Percentiles rank a stretch among this genome's conserved stretches.
These are phyloP conservation scores for Lepidocolaptes lacrymiger DNA, from an alignment of 2,797 vertebrate species.

Conservation along the genomic window DNA sequence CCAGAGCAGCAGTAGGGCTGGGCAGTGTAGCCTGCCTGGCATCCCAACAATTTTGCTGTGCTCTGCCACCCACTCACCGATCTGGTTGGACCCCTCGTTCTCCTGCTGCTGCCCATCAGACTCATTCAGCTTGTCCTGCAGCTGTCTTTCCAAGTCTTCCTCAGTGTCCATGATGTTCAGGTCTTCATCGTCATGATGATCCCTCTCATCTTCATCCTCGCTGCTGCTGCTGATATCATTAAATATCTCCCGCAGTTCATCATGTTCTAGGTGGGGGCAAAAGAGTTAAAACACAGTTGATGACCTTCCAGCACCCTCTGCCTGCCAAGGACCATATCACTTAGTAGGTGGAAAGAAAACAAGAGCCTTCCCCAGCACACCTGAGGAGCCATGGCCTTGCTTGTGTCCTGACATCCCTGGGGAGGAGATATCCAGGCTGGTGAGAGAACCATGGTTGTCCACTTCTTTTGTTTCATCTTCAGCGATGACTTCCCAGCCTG, in stretches of 20 bases:
- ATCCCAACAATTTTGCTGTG: background rate
- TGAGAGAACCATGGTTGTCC: constrained; percentile 86
- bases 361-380: constrained; percentile 65
- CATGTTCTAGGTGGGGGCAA: constrained; percentile 74
- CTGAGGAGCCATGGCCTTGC: constrained; percentile 82
- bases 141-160: constrained; percentile 91
- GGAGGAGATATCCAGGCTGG: constrained; percentile 83
- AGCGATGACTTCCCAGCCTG: constrained; percentile 93
- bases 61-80: constrained; percentile 76
- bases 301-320: background rate
- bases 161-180: constrained; percentile 96
- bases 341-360: background rate
- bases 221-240: constrained; percentile 99
- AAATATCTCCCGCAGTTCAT: constrained; percentile 95
- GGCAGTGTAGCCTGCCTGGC: background rate
- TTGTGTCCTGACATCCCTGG: constrained; percentile 86
- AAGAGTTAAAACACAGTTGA: background rate
- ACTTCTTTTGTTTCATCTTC: constrained; percentile 91
- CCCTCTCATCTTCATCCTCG: constrained; percentile 93
- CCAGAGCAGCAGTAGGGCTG: background rate
- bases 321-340: background rate
- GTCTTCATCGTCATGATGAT: constrained; percentile 92
- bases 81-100: constrained; percentile 89
- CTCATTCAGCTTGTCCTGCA: constrained; percentile 90
- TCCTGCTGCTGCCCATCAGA: constrained; percentile 87